Base-by-base conservation (phyloP, 2,797 vertebrate species). In the Chelonia mydas region DNA sequence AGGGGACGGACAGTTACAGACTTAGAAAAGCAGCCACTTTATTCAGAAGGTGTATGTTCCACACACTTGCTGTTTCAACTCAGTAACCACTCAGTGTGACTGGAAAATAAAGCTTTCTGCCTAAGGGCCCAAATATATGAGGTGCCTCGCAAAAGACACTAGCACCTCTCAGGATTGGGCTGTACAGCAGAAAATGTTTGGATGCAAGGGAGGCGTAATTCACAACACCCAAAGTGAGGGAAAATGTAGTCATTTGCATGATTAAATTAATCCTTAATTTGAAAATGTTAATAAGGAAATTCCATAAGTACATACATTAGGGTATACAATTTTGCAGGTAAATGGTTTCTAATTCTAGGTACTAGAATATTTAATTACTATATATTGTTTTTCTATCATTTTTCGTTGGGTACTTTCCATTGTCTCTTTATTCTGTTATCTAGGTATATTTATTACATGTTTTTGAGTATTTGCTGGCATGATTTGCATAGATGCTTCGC, bases 291-390 rank as follows among this genome's bases (percentile, higher is more conserved):
- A 9, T 55, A 95, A 94, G 59, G 2, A 84, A 94, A 89, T 81
- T 61, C 53, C 33, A 53, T 79, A 57, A 74, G 28, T 82, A 41
- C 28, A 90, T 51, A 51, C 87, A 82, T 92, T 86, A 83, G 11
- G 47, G 5, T 45, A 59, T 41, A 41, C 17, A 89, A 50, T 82
- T 87, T n/a, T 57, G 79, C 80, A 88, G 90, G 88, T 83, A 86
- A 57, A 96, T 76, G 92, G 59, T 83, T 93, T 27, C 65, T 82
- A 88, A 96, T 93, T 95, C 81, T 85, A 92, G 74, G 65, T 91
- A 59, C 57, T 82, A 77, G 65, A 68, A 68, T 37, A n/a, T 37
- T 68, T 68, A 37, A 68, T 68, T 68, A 37, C 17, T 68, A 68
- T 17, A 37, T 68, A 68, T 37, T 90, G 76, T 45, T 87, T 90